phyloP scores from a whole-genome alignment of 2,113 vertebrate genomes.

The Sclerurus mexicanus region DNA sequence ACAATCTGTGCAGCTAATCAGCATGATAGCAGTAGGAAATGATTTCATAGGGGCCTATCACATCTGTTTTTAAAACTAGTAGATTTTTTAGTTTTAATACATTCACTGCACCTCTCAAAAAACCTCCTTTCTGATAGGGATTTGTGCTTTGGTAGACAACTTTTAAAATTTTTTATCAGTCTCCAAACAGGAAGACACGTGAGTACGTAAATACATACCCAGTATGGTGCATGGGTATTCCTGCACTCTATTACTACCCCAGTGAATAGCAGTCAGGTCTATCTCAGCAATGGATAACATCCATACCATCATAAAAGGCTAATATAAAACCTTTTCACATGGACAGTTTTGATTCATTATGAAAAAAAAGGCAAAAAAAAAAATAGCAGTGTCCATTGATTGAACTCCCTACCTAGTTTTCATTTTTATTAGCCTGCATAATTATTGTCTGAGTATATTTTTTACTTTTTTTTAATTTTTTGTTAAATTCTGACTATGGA shows the following conservation, averaged over 20 bases:
- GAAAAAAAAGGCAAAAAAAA: too few species aligned
- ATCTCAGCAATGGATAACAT: neutral
- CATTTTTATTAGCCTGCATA: neutral
- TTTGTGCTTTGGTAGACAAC: neutral
- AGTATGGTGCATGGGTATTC: neutral
- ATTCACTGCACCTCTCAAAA: neutral
- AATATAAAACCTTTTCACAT: neutral
- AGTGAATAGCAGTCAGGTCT: neutral
- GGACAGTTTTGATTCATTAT: neutral
- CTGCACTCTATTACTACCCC: neutral
- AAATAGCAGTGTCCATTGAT: neutral
- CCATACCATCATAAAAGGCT: neutral
- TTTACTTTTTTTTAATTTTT: neutral
- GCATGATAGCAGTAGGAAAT: neutral
- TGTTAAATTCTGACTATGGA: neutral
- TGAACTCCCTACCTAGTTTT: neutral
- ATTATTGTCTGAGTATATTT: neutral
- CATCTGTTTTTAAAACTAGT: conserved; percentile 2
- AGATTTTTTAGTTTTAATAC: neutral
- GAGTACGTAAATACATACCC: neutral
- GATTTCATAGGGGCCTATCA: neutral
- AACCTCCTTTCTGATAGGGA: neutral
- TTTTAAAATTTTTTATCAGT: neutral
- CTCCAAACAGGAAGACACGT: neutral
- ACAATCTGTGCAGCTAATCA: conserved; percentile 14